Conservation (phyloP, 2,797 vertebrate species). For the Arctocebus calabarensis region DNA sequence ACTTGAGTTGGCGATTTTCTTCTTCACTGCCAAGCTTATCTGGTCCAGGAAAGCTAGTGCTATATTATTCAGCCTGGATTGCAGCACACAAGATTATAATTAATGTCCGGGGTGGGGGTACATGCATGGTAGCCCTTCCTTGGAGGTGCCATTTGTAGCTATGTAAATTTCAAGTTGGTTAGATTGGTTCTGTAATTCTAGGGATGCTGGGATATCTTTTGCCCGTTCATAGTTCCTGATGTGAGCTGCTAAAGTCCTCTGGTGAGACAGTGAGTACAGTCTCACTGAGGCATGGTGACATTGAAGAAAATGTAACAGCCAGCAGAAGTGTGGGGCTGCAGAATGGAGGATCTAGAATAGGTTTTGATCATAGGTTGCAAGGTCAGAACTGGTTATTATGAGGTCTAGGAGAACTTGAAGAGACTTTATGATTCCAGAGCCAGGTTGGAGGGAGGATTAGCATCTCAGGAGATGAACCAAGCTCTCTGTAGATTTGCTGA, state of each 20-base stretch:
- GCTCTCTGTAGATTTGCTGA: slow-evolving; percentile 49
- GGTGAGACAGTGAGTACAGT: neutral
- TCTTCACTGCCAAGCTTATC: slow-evolving; percentile 46
- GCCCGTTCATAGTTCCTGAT: slow-evolving; percentile 54
- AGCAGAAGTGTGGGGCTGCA: slow-evolving; percentile 57
- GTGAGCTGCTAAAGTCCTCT: neutral
- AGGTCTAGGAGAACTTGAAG: slow-evolving; percentile 51
- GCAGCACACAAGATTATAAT: slow-evolving; percentile 36
- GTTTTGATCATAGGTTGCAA: slow-evolving; percentile 58
- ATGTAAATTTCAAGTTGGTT: slow-evolving; percentile 21
- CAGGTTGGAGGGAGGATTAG: slow-evolving; percentile 31
- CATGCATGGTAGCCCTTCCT: neutral
- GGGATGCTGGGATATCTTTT: slow-evolving; percentile 57
- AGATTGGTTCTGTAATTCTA: slow-evolving; percentile 44
- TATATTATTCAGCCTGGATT: slow-evolving; percentile 25
- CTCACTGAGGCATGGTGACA: neutral
- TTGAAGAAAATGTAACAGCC: slow-evolving; percentile 63
- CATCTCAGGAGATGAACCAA: slow-evolving; percentile 52
- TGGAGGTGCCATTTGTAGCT: slow-evolving; percentile 37
- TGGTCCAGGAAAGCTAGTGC: slow-evolving; percentile 29
- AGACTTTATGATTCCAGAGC: slow-evolving; percentile 50
- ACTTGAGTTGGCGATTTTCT: slow-evolving; percentile 65
- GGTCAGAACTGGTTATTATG: slow-evolving; percentile 55
- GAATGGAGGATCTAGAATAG: slow-evolving; percentile 22
- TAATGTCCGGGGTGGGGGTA: neutral